Percentiles rank a stretch among this genome's conserved stretches.
These are phyloP conservation scores for Brachyptera risi DNA, from an alignment of 2,888 invertebrate genomes.

Conservation along the genomic window DNA sequence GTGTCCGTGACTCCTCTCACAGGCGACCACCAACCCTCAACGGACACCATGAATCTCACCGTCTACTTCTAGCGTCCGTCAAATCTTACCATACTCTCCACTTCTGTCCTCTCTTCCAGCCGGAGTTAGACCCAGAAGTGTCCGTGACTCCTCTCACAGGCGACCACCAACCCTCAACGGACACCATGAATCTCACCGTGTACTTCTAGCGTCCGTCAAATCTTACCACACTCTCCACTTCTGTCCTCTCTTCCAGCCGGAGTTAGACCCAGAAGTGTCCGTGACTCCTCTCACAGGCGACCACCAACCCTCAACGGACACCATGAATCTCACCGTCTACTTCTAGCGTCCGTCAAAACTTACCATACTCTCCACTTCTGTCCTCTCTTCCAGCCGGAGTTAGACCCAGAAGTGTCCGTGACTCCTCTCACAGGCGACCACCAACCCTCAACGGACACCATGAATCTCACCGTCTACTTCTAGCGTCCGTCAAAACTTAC, in stretches of 20 bases:
- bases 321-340: conserved; percentile 68
- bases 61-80: too few relatives aligned
- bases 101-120: too few relatives aligned
- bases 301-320: conserved; percentile 44
- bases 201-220: too few relatives aligned
- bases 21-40: conserved; percentile 31
- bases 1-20: conserved; percentile 45
- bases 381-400: conserved; percentile 41
- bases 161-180: conserved; percentile 38
- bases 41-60: conserved; percentile 62
- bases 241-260: conserved; percentile 41
- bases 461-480: conserved; percentile 69
- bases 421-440: conserved; percentile 41
- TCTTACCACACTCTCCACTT: too few relatives aligned
- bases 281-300: conserved; percentile 42
- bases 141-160: conserved; percentile 43
- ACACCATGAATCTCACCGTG: conserved; percentile 65
- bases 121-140: conserved; percentile 45
- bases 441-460: conserved; percentile 48
- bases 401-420: conserved; percentile 46
- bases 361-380: too few relatives aligned
- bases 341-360: too few relatives aligned
- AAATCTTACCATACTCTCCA: too few relatives aligned
- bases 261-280: conserved; percentile 45
- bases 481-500: too few relatives aligned